Evolutionary conservation across 2,888 invertebrate genomes (phyloP).

Genomic region (Drosophila recens): DNA sequence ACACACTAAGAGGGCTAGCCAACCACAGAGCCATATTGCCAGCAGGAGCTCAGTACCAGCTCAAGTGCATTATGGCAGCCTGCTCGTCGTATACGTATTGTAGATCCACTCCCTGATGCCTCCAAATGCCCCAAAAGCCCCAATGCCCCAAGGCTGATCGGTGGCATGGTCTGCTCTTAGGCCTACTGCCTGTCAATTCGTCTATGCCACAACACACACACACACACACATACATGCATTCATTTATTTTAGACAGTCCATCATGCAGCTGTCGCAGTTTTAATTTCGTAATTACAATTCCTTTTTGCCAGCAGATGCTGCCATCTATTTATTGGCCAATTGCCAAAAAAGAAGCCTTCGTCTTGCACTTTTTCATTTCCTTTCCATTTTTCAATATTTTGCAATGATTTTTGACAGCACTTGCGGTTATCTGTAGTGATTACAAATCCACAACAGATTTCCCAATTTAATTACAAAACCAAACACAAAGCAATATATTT

Average conservation of each 20-base stretch:
- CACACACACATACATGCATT: slow-evolving; percentile 46
- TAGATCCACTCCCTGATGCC: slow-evolving; percentile 22
- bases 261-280: slow-evolving; percentile 76
- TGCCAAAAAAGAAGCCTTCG: slow-evolving; percentile 45
- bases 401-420: slow-evolving; percentile 71
- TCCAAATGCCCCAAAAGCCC: background rate
- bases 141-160: slow-evolving; percentile 59
- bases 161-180: slow-evolving; percentile 13
- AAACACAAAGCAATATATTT: background rate
- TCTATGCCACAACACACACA: slow-evolving; percentile 46
- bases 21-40: slow-evolving; percentile 17
- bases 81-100: slow-evolving; percentile 17
- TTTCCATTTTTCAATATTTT: slow-evolving; percentile 58
- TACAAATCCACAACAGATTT: slow-evolving; percentile 48
- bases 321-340: slow-evolving; percentile 43
- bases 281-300: slow-evolving; percentile 79
- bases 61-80: slow-evolving; percentile 54
- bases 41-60: slow-evolving; percentile 45
- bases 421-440: slow-evolving; percentile 57
- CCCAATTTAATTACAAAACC: slow-evolving; percentile 56
- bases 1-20: background rate
- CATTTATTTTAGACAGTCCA: slow-evolving; percentile 75
- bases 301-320: slow-evolving; percentile 39
- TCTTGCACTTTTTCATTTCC: slow-evolving; percentile 17
- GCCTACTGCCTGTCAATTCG: slow-evolving; percentile 59